These are phyloP conservation scores for Apus apus DNA, from an alignment of 2,113 vertebrate species.

Conservation along the genomic window DNA sequence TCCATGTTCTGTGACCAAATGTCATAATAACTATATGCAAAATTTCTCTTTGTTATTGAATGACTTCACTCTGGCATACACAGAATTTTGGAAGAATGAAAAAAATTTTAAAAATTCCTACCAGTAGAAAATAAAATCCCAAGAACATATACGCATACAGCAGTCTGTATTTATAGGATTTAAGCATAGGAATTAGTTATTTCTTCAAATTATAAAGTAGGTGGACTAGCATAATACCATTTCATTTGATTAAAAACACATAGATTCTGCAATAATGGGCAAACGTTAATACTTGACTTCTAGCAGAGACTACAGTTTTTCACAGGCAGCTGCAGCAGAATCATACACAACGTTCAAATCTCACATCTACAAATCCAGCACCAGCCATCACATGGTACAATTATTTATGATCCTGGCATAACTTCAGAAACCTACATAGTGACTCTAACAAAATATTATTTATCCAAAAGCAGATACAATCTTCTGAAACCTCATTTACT, in stretches of 20 bases:
- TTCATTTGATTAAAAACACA: not conserved
- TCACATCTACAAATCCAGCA: not conserved
- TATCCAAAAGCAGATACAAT: not conserved
- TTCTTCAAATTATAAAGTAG: not conserved
- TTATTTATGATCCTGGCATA: not conserved
- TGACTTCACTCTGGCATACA: not conserved
- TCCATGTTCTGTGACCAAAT: not conserved
- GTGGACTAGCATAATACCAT: not conserved
- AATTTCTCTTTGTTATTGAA: not conserved
- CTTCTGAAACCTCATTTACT: not conserved
- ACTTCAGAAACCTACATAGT: not conserved
- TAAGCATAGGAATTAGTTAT: not conserved
- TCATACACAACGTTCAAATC: not conserved
- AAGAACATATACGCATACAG: not conserved
- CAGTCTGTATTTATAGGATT: not conserved
- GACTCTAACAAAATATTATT: not conserved
- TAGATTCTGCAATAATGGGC: not conserved
- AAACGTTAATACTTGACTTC: not conserved
- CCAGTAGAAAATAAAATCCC: not conserved
- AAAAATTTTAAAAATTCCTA: not conserved
- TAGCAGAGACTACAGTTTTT: not conserved
- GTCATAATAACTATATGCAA: not conserved
- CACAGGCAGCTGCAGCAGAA: not conserved
- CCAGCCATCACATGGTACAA: not conserved
- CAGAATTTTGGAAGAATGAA: not conserved